Conservation (phyloP, 23 tunicate genomes). For the Trididemnum clinides region DNA sequence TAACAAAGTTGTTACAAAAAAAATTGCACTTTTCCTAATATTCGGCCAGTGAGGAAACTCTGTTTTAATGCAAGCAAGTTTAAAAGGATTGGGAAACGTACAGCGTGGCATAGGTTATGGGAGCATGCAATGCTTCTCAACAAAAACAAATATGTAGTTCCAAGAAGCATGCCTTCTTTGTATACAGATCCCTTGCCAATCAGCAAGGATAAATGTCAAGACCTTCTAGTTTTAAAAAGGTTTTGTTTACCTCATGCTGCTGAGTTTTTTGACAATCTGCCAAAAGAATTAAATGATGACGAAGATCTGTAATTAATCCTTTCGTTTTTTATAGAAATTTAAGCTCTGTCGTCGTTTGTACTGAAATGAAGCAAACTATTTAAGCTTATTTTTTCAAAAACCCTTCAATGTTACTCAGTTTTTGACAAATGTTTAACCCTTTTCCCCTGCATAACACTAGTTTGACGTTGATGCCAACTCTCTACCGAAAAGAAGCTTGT, state of each 20-base stretch:
- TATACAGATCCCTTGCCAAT: background rate
- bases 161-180: background rate
- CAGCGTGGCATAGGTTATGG: background rate
- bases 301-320: too few species aligned
- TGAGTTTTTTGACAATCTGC: constrained; percentile 2
- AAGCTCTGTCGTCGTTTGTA: too few species aligned
- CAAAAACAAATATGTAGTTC: background rate
- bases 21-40: constrained; percentile 6
- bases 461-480: too few species aligned
- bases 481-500: too few species aligned
- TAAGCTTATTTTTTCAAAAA: too few species aligned
- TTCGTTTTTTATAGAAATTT: too few species aligned
- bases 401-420: too few species aligned
- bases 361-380: too few species aligned
- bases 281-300: too few species aligned
- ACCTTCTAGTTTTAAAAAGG: background rate
- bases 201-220: background rate
- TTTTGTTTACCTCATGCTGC: constrained; percentile 6
- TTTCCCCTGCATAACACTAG: too few species aligned
- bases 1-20: background rate
- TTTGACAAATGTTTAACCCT: too few species aligned
- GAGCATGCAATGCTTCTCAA: background rate
- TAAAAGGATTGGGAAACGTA: background rate
- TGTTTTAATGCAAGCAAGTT: background rate
- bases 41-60: background rate